Evolutionary conservation across 2,797 vertebrate genomes (phyloP).

Genomic region (Choloepus didactylus): DNA sequence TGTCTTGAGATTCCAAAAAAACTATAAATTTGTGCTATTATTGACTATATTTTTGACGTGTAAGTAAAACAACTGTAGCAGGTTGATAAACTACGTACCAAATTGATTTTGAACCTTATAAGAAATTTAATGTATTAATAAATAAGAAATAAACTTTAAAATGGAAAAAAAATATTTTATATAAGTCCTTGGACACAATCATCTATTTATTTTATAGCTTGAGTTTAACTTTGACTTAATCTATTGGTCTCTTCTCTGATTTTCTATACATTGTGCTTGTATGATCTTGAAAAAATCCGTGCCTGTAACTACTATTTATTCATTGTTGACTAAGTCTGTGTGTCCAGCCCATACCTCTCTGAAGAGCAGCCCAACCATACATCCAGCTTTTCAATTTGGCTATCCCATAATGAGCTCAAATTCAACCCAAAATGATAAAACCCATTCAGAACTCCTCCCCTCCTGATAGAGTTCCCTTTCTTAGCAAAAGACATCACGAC

Average conservation of each 20-base stretch:
- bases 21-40: neutral
- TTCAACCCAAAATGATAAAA: neutral
- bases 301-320: neutral
- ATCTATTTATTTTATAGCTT: neutral
- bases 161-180: neutral
- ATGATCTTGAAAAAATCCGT: neutral
- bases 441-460: neutral
- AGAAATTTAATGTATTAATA: constrained; percentile 37
- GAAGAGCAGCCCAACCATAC: neutral
- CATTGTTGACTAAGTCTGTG: neutral
- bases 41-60: neutral
- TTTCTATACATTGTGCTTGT: neutral
- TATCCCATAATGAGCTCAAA: neutral
- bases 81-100: neutral
- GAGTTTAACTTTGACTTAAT: neutral
- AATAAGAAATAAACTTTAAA: constrained; percentile 44
- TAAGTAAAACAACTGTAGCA: neutral
- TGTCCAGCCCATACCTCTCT: neutral
- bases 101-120: neutral
- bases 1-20: constrained; percentile 17
- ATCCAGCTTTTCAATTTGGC: neutral
- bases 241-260: neutral
- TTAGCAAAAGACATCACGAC: neutral
- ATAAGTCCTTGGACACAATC: neutral
- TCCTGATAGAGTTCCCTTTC: neutral